A percentile compares a stretch with the other conserved stretches of the same genome.
phyloP scores from a whole-genome alignment of 2,888 invertebrate genomes.

The Campoletis raptor region DNA sequence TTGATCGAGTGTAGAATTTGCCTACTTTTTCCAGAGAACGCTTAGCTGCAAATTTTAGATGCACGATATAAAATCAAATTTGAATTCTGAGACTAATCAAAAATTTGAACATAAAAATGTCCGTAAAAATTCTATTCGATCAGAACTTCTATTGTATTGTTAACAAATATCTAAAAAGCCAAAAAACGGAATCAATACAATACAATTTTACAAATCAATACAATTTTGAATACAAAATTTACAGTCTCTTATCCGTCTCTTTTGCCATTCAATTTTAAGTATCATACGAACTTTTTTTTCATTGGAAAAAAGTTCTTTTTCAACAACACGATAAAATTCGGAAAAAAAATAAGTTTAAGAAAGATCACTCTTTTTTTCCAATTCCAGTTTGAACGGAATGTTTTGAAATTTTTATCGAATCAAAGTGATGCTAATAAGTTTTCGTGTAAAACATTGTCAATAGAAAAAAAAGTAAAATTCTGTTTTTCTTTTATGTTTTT shows the following conservation, averaged over 20 bases:
- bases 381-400: no score
- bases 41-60: slow-evolving; percentile 66
- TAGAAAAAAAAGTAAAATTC: neutral
- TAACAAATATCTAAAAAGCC: slow-evolving; percentile 1
- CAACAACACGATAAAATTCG: no score
- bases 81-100: neutral
- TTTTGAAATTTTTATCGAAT: neutral
- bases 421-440: neutral
- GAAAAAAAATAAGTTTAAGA: no score
- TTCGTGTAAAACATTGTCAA: neutral
- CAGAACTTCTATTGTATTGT: neutral
- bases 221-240: no score
- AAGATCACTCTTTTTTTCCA: no score
- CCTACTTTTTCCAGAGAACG: slow-evolving; percentile 70
- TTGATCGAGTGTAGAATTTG: slow-evolving; percentile 69
- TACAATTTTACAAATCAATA: no score
- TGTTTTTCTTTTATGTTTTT: neutral
- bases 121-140: neutral
- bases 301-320: neutral
- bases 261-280: no score
- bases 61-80: neutral
- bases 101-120: neutral
- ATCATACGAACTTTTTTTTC: no score
- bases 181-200: neutral
- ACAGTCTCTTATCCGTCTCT: no score